Conservation (phyloP, 30 jellyfish, hydroid and myxozoan species). For the Hydractinia symbiolongicarpus region DNA sequence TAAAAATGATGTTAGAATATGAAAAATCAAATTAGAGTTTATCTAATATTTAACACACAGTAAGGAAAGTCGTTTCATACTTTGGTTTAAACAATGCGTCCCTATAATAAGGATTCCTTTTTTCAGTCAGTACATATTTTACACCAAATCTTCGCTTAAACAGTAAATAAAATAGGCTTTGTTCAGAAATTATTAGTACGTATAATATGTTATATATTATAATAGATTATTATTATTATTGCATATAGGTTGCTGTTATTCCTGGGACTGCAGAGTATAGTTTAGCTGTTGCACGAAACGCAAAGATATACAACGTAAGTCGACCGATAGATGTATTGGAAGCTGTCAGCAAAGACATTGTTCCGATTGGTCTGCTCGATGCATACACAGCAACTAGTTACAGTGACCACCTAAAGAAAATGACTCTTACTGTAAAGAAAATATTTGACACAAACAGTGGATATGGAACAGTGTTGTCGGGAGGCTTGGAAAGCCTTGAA, state of each 20-base stretch:
- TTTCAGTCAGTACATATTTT: no score
- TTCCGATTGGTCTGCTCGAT: background rate
- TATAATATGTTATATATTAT: no score
- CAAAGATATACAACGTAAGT: background rate
- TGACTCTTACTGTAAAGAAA: background rate
- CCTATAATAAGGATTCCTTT: no score
- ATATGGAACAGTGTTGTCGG: background rate
- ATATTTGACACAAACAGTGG: background rate
- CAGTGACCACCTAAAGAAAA: background rate
- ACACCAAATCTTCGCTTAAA: no score
- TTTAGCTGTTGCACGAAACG: background rate
- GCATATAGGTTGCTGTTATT: background rate
- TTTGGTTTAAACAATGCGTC: no score
- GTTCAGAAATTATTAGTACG: no score
- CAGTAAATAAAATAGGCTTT: no score
- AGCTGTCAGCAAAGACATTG: background rate
- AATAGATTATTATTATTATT: no score
- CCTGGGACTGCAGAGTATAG: constrained; percentile 1
- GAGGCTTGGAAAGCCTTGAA: background rate
- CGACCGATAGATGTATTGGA: background rate
- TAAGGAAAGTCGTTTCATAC: no score
- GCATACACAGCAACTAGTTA: background rate
- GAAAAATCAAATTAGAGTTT: no score
- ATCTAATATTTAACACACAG: no score
- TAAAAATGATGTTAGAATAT: no score